These are phyloP conservation scores for Hystrix brachyura DNA, from an alignment of 2,113 vertebrate species.

Conservation along the genomic window DNA sequence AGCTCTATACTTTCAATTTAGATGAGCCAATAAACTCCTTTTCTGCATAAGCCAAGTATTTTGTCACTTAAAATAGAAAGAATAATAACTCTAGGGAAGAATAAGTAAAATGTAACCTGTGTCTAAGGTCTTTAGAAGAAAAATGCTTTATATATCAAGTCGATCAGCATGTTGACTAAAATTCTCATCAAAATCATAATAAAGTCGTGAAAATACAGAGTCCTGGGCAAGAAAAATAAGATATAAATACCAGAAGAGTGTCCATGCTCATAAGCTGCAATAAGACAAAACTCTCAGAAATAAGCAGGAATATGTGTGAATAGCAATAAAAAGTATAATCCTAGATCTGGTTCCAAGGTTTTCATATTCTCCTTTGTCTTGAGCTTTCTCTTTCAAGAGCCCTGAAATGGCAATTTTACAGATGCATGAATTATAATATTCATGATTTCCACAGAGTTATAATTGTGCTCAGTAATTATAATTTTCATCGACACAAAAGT, in stretches of 20 bases:
- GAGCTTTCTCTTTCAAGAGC: constrained; percentile 55
- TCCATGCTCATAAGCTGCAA: not conserved
- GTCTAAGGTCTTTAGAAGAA: constrained; percentile 48
- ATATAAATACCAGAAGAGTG: constrained; percentile 34
- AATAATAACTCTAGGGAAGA: not conserved
- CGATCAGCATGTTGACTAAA: constrained; percentile 32
- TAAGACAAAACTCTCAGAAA: constrained; percentile 16
- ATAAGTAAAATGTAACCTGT: constrained; percentile 26
- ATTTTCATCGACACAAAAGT: constrained; percentile 71
- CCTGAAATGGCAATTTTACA: constrained; percentile 70
- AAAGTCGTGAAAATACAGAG: constrained; percentile 19
- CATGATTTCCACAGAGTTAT: constrained; percentile 56
- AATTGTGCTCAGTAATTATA: constrained; percentile 69
- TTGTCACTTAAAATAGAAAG: constrained; percentile 15
- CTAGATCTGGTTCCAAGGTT: constrained; percentile 31
- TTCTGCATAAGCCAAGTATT: not conserved
- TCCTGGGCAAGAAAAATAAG: constrained; percentile 44
- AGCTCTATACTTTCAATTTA: not conserved
- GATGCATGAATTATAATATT: constrained; percentile 63
- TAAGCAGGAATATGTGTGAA: constrained; percentile 20
- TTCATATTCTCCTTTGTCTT: constrained; percentile 48
- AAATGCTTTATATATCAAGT: constrained; percentile 11
- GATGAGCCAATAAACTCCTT: not conserved
- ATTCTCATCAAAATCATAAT: constrained; percentile 43
- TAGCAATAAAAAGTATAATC: constrained; percentile 35